Evolutionary conservation across 2,888 invertebrate genomes (phyloP).

Genomic region (Microplitis deprimator): DNA sequence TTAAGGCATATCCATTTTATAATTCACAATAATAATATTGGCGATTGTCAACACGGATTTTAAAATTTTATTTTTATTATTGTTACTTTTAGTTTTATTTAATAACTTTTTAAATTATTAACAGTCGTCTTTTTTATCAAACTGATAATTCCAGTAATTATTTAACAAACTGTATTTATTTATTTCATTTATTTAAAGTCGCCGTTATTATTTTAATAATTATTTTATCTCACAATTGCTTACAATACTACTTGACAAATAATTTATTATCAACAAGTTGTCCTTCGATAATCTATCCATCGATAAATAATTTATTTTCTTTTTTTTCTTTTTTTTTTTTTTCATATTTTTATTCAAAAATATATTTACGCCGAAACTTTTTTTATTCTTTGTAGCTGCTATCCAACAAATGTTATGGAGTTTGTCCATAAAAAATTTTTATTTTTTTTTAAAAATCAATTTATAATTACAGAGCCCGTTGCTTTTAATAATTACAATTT

Average conservation of each 20-base stretch:
- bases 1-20: slow-evolving; percentile 56
- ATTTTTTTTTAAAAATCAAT: slow-evolving; percentile 18
- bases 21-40: slow-evolving; percentile 59
- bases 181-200: neutral
- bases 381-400: slow-evolving; percentile 19
- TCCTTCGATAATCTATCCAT: slow-evolving; percentile 8
- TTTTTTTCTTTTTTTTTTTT: slow-evolving; percentile 19
- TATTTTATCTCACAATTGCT: neutral
- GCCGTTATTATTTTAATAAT: neutral
- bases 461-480: slow-evolving; percentile 40
- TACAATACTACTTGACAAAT: neutral
- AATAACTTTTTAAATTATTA: slow-evolving; percentile 38
- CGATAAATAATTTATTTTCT: slow-evolving; percentile 22
- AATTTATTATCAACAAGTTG: neutral
- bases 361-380: slow-evolving; percentile 33
- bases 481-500: slow-evolving; percentile 50
- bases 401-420: slow-evolving; percentile 18
- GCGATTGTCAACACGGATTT: slow-evolving; percentile 68
- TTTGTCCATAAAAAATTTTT: slow-evolving; percentile 34
- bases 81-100: slow-evolving; percentile 61
- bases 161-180: too few relatives aligned
- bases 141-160: slow-evolving; percentile 24
- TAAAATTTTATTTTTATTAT: slow-evolving; percentile 55
- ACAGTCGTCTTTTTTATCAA: neutral
- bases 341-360: slow-evolving; percentile 24